These are phyloP conservation scores for Cynopterus sphinx DNA, from an alignment of 2,797 vertebrate species.

Conservation along the genomic window DNA sequence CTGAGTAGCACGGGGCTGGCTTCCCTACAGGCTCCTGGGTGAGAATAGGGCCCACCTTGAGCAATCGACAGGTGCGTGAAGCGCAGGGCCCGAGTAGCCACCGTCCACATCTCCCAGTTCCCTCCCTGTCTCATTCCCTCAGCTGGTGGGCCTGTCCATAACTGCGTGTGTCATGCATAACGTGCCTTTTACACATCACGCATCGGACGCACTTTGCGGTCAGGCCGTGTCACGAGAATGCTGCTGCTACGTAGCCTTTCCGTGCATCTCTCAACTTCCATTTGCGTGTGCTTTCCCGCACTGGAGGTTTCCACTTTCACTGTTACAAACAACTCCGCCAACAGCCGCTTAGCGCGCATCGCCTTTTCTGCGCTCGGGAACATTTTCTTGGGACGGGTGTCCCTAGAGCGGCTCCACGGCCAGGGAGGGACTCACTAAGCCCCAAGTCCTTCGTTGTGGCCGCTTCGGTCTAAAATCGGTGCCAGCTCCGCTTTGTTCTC, in stretches of 20 bases:
- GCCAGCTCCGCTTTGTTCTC: not conserved
- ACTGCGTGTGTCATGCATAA: not conserved
- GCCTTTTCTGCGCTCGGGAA: not conserved
- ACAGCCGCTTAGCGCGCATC: not conserved
- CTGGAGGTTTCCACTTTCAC: not conserved
- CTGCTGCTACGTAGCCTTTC: not conserved
- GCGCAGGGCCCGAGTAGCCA: not conserved
- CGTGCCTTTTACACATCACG: not conserved
- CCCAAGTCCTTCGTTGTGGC: not conserved
- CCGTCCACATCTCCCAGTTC: not conserved
- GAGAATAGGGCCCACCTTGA: not conserved
- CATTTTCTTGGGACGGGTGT: not conserved
- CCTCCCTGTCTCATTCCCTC: not conserved
- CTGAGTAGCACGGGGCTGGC: not conserved
- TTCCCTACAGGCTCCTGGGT: not conserved
- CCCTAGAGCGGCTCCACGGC: not conserved
- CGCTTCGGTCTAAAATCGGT: not conserved
- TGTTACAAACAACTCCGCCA: not conserved
- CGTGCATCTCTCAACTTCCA: not conserved
- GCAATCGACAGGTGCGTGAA: not conserved
- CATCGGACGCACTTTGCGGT: not conserved
- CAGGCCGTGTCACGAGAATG: not conserved
- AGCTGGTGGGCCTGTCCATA: not conserved
- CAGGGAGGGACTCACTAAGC: not conserved
- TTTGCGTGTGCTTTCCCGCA: not conserved